Evolutionary conservation across 2,113 vertebrate species (phyloP).

Genomic region (Ursus arctos): DNA sequence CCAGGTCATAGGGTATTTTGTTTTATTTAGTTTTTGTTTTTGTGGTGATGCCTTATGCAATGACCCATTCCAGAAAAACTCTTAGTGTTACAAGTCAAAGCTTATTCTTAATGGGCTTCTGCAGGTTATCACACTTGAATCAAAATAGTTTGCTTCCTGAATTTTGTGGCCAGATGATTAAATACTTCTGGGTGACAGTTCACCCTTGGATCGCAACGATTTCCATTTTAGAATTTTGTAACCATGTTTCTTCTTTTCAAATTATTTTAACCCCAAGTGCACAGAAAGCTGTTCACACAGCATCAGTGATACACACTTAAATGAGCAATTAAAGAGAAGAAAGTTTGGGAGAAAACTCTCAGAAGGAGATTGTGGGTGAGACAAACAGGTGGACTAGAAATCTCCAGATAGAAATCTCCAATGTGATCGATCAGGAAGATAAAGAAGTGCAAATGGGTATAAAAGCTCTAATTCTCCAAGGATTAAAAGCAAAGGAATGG

Average conservation of each 20-base stretch:
- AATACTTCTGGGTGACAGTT: background rate
- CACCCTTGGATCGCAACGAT: conserved; percentile 8
- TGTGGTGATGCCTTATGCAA: conserved; percentile 69
- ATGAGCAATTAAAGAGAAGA: background rate
- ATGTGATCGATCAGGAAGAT: background rate
- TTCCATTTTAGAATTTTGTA: conserved; percentile 57
- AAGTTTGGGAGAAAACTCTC: background rate
- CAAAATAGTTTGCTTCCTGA: conserved; percentile 52
- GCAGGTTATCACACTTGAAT: conserved; percentile 71
- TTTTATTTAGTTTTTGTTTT: background rate
- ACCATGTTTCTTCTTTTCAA: background rate
- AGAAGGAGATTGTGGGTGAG: background rate
- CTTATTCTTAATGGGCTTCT: conserved; percentile 73
- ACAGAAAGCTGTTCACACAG: conserved; percentile 35
- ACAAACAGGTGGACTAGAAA: background rate
- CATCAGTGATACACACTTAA: background rate
- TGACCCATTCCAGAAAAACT: conserved; percentile 77
- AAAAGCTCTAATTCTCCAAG: background rate
- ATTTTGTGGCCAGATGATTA: background rate
- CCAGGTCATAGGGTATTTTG: conserved; percentile 57
- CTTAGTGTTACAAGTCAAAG: conserved; percentile 45
- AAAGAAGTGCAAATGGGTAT: background rate
- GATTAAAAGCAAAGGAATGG: background rate
- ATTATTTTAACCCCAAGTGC: background rate
- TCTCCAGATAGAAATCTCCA: background rate